A percentile compares a stretch with the other conserved stretches of the same genome.
Conservation (phyloP, 2,888 invertebrate species). For the Thereva unica region DNA sequence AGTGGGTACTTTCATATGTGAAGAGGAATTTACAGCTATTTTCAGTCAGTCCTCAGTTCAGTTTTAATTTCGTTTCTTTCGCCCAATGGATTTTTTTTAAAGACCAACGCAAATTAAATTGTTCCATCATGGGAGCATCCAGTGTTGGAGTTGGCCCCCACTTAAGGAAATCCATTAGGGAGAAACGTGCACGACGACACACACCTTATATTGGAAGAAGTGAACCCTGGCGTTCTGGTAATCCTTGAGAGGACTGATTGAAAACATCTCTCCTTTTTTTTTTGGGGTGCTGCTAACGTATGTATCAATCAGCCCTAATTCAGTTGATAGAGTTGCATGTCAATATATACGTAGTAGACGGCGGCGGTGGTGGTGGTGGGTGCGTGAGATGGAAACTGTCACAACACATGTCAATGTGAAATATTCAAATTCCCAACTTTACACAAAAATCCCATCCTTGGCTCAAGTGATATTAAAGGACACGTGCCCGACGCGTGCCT, state of each 20-base stretch:
- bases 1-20: constrained; percentile 19
- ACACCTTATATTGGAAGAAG: constrained; percentile 10
- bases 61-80: constrained; percentile 32
- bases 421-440: constrained; percentile 35
- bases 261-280: not conserved
- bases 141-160: constrained; percentile 12
- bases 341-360: not conserved
- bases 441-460: constrained; percentile 33
- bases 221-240: not conserved
- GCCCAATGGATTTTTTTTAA: constrained; percentile 13
- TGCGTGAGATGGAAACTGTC: constrained; percentile 31
- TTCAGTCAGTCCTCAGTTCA: constrained; percentile 20
- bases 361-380: not conserved
- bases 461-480: constrained; percentile 22
- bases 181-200: constrained; percentile 25
- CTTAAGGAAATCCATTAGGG: constrained; percentile 37
- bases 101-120: constrained; percentile 33
- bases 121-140: constrained; percentile 26
- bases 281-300: constrained; percentile 13
- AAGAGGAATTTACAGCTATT: constrained; percentile 26
- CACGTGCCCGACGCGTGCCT: constrained; percentile 33
- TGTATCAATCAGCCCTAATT: constrained; percentile 27
- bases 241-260: constrained; percentile 19
- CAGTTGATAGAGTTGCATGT: constrained; percentile 9
- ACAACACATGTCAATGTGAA: constrained; percentile 36